These are phyloP conservation scores for Puntigrus tetrazona DNA, from an alignment of 2,113 vertebrate species.

Conservation along the genomic window DNA sequence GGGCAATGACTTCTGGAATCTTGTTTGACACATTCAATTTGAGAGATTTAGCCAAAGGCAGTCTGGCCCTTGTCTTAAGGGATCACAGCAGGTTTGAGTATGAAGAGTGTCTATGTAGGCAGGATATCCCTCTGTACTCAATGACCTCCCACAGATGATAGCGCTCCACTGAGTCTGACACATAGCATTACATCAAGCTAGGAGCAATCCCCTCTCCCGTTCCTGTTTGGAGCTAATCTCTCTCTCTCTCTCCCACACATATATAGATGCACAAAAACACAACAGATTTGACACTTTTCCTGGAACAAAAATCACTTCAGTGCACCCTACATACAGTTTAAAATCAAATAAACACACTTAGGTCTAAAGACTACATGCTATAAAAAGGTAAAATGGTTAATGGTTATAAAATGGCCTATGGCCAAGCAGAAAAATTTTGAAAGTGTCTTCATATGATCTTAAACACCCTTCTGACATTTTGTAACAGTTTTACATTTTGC, in stretches of 20 bases:
- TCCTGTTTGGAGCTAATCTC: background rate
- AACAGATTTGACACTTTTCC: slow-evolving; percentile 6
- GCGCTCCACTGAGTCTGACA: slow-evolving; percentile 60
- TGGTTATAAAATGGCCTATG: no score
- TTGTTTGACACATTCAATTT: slow-evolving; percentile 37
- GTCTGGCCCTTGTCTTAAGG: slow-evolving; percentile 25
- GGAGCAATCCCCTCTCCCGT: background rate
- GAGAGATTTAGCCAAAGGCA: slow-evolving; percentile 14
- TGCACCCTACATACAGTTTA: background rate
- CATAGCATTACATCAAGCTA: slow-evolving; percentile 54
- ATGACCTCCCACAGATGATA: slow-evolving; percentile 38
- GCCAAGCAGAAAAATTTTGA: background rate
- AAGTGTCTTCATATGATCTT: background rate
- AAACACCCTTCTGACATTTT: background rate
- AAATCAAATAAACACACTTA: background rate
- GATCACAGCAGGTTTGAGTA: slow-evolving; percentile 11
- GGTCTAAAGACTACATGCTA: background rate
- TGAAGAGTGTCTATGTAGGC: background rate
- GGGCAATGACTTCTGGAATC: slow-evolving; percentile 32
- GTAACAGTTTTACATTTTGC: background rate
- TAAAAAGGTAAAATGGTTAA: no score
- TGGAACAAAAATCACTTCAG: background rate
- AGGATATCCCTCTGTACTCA: slow-evolving; percentile 34
- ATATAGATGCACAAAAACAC: background rate
- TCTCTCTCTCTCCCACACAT: background rate